Evolutionary conservation across 2,113 vertebrate genomes (phyloP).

Genomic region (Ceratotherium simum): DNA sequence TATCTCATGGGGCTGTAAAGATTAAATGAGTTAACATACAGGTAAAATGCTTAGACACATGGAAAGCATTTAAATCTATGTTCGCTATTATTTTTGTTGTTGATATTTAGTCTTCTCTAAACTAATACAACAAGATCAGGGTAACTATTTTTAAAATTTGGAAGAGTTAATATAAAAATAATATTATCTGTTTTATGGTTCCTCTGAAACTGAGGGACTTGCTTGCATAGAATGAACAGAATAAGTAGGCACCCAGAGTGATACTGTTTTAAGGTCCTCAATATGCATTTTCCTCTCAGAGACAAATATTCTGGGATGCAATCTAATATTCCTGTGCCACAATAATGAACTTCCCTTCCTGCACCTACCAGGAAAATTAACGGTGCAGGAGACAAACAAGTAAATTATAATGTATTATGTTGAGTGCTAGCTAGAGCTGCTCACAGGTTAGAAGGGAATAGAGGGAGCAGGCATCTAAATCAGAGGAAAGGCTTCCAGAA

Average conservation of each 20-base stretch:
- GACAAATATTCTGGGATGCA: background rate
- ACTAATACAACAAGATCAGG: background rate
- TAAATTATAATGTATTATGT: constrained; percentile 29
- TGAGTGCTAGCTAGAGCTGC: constrained; percentile 7
- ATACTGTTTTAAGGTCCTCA: constrained; percentile 20
- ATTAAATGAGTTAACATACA: constrained; percentile 15
- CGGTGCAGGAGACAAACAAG: background rate
- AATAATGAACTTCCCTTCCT: constrained; percentile 15
- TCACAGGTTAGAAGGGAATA: constrained; percentile 29
- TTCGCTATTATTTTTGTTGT: background rate
- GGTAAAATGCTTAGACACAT: constrained; percentile 9
- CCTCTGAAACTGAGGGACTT: background rate
- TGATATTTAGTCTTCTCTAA: constrained; percentile 7
- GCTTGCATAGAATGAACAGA: background rate
- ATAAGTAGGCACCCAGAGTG: background rate
- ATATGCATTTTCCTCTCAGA: background rate
- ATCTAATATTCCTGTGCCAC: constrained; percentile 10
- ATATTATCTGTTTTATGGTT: background rate
- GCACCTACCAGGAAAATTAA: constrained; percentile 21
- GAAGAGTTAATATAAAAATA: constrained; percentile 25
- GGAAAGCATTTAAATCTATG: constrained; percentile 15
- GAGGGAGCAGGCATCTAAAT: background rate
- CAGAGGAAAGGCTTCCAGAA: constrained; percentile 7
- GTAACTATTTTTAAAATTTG: background rate
- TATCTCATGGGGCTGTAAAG: background rate